A percentile compares a stretch with the other conserved stretches of the same genome.
These are phyloP conservation scores for Protaetia brevitarsis DNA, from an alignment of 1,140 invertebrate species.

Conservation along the genomic window DNA sequence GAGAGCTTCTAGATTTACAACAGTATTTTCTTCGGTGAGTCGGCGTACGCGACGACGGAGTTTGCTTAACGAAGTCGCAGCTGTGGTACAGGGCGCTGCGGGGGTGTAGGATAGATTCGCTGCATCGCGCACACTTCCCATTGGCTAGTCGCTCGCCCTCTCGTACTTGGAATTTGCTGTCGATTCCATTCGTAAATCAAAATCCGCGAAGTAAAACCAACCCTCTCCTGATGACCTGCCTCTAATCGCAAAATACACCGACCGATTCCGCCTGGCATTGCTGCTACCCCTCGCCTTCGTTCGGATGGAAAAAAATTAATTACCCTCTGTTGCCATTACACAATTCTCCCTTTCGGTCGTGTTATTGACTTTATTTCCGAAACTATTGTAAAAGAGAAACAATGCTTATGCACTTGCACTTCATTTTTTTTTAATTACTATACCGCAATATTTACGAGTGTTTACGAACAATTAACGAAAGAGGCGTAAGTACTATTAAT, in stretches of 20 bases:
- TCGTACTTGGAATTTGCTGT: conserved; percentile 43
- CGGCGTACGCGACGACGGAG: conserved; percentile 1
- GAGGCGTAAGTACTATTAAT: too few species aligned
- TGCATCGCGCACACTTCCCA: conserved; percentile 38
- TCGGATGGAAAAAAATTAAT: conserved; percentile 23
- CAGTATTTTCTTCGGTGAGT: background rate
- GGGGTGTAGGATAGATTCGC: conserved; percentile 26
- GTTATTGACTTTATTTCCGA: conserved; percentile 12
- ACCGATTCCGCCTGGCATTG: background rate
- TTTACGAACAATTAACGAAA: too few species aligned
- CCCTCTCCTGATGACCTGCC: conserved; percentile 30
- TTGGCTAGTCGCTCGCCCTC: conserved; percentile 38
- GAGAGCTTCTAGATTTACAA: conserved; percentile 11
- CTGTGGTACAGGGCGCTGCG: conserved; percentile 1
- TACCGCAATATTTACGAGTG: too few species aligned
- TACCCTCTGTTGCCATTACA: conserved; percentile 20
- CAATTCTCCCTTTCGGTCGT: background rate
- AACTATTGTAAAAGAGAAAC: conserved; percentile 9
- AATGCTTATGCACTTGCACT: too few species aligned
- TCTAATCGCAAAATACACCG: conserved; percentile 20
- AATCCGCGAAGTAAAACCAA: conserved; percentile 42
- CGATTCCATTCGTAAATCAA: conserved; percentile 49
- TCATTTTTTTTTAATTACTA: too few species aligned
- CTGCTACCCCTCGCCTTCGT: background rate
- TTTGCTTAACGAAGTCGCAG: conserved; percentile 12